phyloP scores from a whole-genome alignment of 2,888 invertebrate species.

The Eristalinus sepulchralis region DNA sequence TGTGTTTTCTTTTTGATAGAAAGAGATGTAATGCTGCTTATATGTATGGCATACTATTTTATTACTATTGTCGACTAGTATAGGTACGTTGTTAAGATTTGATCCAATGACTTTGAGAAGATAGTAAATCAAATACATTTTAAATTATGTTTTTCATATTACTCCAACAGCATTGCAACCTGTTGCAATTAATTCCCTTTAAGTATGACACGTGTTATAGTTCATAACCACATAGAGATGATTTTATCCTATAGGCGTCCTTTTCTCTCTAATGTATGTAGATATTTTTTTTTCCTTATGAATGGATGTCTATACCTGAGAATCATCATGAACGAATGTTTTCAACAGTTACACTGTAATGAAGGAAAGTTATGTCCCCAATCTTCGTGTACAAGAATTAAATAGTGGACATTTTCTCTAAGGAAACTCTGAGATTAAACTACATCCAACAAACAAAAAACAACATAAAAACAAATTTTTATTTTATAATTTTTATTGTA shows the following conservation, averaged over 20 bases:
- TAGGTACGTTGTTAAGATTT: conserved; percentile 1
- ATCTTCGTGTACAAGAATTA: conserved; percentile 49
- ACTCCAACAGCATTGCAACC: conserved; percentile 40
- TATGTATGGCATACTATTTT: conserved; percentile 44
- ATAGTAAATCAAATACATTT: background rate
- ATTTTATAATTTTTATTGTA: background rate
- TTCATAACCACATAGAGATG: background rate
- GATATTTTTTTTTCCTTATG: conserved; percentile 4
- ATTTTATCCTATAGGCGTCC: conserved; percentile 51
- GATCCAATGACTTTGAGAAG: conserved; percentile 28
- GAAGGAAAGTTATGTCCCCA: conserved; percentile 18
- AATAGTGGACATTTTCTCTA: conserved; percentile 30
- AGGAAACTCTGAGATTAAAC: background rate
- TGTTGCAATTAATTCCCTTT: conserved; percentile 48
- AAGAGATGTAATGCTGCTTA: conserved; percentile 51
- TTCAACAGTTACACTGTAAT: conserved; percentile 11
- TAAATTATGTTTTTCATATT: background rate
- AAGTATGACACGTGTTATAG: conserved; percentile 61
- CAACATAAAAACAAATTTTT: background rate
- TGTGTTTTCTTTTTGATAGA: conserved; percentile 57
- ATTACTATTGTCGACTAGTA: conserved; percentile 28
- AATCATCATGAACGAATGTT: conserved; percentile 2
- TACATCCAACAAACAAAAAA: too few species aligned
- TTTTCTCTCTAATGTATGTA: conserved; percentile 36
- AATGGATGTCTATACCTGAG: conserved; percentile 2